Evolutionary conservation across 2,113 vertebrate genomes (phyloP), one percentile per base, ranked within the genome.

Genomic region (Rutilus rutilus): DNA sequence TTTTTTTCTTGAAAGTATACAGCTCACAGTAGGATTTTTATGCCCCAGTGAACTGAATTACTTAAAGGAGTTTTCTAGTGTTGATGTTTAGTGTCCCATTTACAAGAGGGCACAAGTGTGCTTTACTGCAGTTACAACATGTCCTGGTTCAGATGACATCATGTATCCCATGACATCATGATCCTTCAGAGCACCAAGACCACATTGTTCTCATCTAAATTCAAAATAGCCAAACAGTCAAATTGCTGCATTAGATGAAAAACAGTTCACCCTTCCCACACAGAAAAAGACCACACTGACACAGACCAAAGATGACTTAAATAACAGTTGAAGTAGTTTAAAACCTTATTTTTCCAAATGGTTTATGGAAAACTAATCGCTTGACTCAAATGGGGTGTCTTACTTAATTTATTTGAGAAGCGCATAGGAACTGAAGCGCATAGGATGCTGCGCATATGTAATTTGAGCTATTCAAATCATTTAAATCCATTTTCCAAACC

Each of bases 131-230:
- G 39, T 50, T 67, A 33, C 79, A 50, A 5, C n/a, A 64, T 81
- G 39, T 81, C 42, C 47, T 52, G 74, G 45, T 77, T 30, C 42
- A 50, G 78, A 60, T 81, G 60, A 82, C 62, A 69, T 67, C 25
- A 64, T 80, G 36, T n/a, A 64, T 64, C 25, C 42, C 45, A 67
- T 82, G 62, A 82, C 79, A 82, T 82, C 62, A 82, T 82, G 62
- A 52, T 69, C 79, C 39, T 67, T 50, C 19, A 36, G 7, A 67
- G 60, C 25, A 82, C 62, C 17, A 65, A 81, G 73, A 76, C 73
- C n/a, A 0, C 27, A 77, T 77, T 77, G 75, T 77, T 77, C 47
- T 50, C 4, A 8, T 77, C 17, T 54, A 54, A 74, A 23, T 25
- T 47, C 39, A 54, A 77, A 54, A 52, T 6, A 30, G 74, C 74